Evolutionary conservation across 2,797 vertebrate genomes (phyloP), one percentile per base, ranked within the genome.

Genomic region (Diglossa cyanea): DNA sequence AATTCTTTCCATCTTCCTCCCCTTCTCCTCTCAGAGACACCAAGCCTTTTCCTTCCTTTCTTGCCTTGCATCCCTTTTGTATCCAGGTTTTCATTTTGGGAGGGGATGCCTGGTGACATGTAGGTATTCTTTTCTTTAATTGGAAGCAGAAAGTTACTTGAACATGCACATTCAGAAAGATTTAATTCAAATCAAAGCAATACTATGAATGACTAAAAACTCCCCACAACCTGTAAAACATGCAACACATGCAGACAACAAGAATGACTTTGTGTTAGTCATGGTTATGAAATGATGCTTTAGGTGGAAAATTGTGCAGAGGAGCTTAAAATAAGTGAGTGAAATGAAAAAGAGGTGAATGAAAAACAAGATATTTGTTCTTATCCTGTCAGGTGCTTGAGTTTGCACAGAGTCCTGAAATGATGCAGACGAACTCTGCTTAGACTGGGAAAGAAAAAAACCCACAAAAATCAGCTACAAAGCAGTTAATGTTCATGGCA

Each of bases 121-220:
- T 0, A 75, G 47, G 18, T 40, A 24, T 74, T 91, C 72, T 39
- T 88, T 80, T 51, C 73, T 77, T 18, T 31, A 65, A 57, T 1
- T 63, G 35, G 19, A 86, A 86, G 50, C 30, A 50, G 67, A 66
- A 65, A 30, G 16, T 39, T 67, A 40, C 50, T 82, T 90, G 74
- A 80, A 71, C 18, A 3, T 21, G 53, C 85, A 72, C 68, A 62
- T 84, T 93, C 73, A 93, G 54, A 84, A 90, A 68, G 50, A 81
- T 51, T 90, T 54, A 21, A 91, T 86, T 91, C 62, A 83, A 89
- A 77, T 88, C 42, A 91, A 88, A 57, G 18, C 45, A 66, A 55
- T 68, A 72, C 35, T 86, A 72, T 95, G 91, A 96, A 95, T 93
- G 87, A 96, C 85, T 95, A 75, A 93, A 91, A 74, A 13, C 54